phyloP scores from a whole-genome alignment of 1,140 invertebrate species.

The Cherax quadricarinatus region DNA sequence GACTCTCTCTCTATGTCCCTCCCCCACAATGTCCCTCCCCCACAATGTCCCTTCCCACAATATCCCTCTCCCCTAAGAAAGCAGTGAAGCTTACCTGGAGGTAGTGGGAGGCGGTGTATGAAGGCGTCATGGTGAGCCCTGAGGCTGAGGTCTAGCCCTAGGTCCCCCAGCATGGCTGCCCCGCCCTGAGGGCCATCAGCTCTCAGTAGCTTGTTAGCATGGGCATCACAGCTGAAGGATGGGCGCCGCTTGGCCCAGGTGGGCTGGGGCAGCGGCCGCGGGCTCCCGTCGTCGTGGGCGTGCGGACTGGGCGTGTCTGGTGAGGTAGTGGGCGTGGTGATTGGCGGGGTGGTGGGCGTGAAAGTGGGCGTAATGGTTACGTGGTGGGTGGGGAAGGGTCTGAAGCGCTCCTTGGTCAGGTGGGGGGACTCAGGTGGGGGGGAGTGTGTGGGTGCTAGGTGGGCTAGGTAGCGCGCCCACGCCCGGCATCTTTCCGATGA shows the following conservation, averaged over 20 bases:
- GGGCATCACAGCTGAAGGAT: slow-evolving; percentile 38
- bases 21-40: no score
- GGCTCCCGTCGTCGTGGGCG: slow-evolving; percentile 48
- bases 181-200: not conserved
- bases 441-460: slow-evolving; percentile 43
- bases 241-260: slow-evolving; percentile 54
- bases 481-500: slow-evolving; percentile 51
- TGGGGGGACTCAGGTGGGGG: slow-evolving; percentile 16
- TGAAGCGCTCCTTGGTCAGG: not conserved
- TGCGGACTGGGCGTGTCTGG: slow-evolving; percentile 49
- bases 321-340: slow-evolving; percentile 57
- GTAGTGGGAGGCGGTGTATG: slow-evolving; percentile 14
- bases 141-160: slow-evolving; percentile 33
- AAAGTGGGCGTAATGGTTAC: not conserved
- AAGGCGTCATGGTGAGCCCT: slow-evolving; percentile 18
- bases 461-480: slow-evolving; percentile 57
- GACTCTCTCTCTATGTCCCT: no score
- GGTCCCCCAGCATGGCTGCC: not conserved
- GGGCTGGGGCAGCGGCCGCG: slow-evolving; percentile 22
- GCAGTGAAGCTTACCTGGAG: not conserved
- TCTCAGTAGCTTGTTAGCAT: slow-evolving; percentile 26
- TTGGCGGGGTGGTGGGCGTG: slow-evolving; percentile 41
- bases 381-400: not conserved
- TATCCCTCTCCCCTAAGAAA: not conserved
- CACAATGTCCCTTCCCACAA: no score